Evolutionary conservation across 1,140 invertebrate genomes (phyloP), one percentile per base, ranked within the genome.

Genomic region (Drosophila repleta): DNA sequence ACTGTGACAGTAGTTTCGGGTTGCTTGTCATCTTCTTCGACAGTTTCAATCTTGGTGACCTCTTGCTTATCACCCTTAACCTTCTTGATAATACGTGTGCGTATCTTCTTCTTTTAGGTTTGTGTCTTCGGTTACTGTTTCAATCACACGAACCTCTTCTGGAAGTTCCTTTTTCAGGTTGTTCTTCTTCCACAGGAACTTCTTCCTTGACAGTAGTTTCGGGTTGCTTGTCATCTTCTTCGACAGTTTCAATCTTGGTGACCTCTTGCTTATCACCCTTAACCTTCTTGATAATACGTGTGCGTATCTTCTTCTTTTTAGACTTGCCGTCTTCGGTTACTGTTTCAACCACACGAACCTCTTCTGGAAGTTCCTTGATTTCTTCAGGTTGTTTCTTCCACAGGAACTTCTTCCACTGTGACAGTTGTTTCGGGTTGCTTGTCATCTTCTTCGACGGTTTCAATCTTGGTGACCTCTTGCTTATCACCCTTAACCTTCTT

Each of bases 361-460:
- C 78, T 35, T 90, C 84, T 3, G 75, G 83, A 5, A 82, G 41
- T 75, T 92, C 55, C 32, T 60, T 63, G 35, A 66, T 49, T 49
- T 13, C 17, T 39, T 61, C 51, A 64, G 70, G 64, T 8, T 53
- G 58, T 26, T 75, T 24, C 76, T 73, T 90, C 74, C 64, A 72
- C 21, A 24, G n/a, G 51, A n/a, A 32, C 21, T 17, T 76, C 69
- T 57, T 83, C 73, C 1, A 76, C 20, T 32, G 61, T 76, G 5
- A 87, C 79, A 37, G 81, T 83, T 18, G 78, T 91, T 58, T 90
- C 67, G 18, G 90, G 80, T 35, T 82, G 46, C 64, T 91, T 80
- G 21, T 84, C 90, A 45, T 91, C 82, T 74, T 92, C 90, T 78
- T 92, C 90, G 13, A 91, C 73, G 0, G 90, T 78, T 69, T 58